These are phyloP conservation scores for Deilephila elpenor DNA, from an alignment of 2,888 invertebrate species.

Conservation along the genomic window DNA sequence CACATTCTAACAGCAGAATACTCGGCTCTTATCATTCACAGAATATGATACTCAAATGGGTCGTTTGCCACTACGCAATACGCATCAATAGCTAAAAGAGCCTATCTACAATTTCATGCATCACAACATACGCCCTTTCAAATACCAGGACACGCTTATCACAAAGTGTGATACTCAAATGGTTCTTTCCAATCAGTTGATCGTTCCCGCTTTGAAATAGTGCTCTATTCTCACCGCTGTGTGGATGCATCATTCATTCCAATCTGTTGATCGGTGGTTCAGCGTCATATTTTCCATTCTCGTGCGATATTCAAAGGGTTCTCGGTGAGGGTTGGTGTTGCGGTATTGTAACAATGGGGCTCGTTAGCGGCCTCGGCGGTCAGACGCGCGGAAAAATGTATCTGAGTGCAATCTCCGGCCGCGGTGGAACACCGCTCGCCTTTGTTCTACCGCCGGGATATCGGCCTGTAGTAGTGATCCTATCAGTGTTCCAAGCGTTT, in stretches of 20 bases:
- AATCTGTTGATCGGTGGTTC: constrained; percentile 17
- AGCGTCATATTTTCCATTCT: constrained; percentile 8
- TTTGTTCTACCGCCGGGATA: constrained; percentile 27
- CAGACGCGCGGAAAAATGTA: constrained; percentile 45
- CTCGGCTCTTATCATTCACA: too few species aligned
- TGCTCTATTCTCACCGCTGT: neutral
- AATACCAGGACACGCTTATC: neutral
- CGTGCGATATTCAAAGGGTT: neutral
- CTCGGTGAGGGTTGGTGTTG: neutral
- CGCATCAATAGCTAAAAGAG: neutral
- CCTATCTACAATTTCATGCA: neutral
- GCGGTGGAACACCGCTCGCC: constrained; percentile 25
- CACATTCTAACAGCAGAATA: neutral
- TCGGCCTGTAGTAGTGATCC: neutral
- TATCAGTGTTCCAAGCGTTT: neutral
- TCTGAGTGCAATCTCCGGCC: constrained; percentile 53
- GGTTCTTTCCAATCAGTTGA: constrained; percentile 1
- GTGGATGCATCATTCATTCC: neutral
- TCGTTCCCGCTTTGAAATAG: neutral
- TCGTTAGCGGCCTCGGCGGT: constrained; percentile 40
- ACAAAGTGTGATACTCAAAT: neutral
- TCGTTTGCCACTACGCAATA: neutral
- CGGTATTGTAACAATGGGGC: constrained; percentile 33
- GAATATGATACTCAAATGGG: too few species aligned
- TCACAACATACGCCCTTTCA: neutral